Conservation (phyloP, 2,113 vertebrate genomes). For the Sitta europaea region DNA sequence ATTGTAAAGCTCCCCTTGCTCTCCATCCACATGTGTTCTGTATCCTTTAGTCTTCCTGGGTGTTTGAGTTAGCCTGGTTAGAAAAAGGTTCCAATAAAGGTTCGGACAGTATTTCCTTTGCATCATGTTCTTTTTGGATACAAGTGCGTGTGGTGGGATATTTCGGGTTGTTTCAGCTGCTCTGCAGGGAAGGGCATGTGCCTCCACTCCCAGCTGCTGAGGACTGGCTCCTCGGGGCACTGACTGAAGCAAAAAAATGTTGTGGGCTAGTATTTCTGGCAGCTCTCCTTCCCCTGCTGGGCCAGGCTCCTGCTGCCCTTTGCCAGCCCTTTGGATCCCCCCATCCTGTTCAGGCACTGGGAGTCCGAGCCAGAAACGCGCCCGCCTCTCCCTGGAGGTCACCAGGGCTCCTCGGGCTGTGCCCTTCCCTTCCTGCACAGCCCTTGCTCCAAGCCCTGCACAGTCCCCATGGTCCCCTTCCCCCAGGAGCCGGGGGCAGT, state of each 20-base stretch:
- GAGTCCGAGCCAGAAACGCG: neutral
- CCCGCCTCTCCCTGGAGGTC: neutral
- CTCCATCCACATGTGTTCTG: neutral
- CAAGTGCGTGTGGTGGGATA: neutral
- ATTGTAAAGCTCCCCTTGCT: slow-evolving; percentile 33
- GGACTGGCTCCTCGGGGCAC: neutral
- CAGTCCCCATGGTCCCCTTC: neutral
- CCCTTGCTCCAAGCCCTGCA: neutral
- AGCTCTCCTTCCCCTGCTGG: neutral
- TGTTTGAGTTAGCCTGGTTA: slow-evolving; percentile 66
- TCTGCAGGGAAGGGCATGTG: neutral
- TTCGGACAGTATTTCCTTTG: slow-evolving; percentile 2
- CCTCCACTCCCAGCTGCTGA: neutral
- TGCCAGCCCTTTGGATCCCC: neutral
- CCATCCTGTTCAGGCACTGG: neutral
- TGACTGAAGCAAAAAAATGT: neutral
- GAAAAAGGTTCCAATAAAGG: slow-evolving; percentile 63
- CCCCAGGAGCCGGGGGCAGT: neutral
- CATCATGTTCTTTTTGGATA: neutral
- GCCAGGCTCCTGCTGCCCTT: neutral
- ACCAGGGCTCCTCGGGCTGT: accelerated
- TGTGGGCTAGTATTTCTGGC: neutral
- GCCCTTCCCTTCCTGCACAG: neutral
- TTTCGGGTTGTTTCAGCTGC: slow-evolving; percentile 30
- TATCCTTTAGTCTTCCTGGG: slow-evolving; percentile 67